Conservation (phyloP, 1,140 invertebrate species). For the Drosophila kohkoa region DNA sequence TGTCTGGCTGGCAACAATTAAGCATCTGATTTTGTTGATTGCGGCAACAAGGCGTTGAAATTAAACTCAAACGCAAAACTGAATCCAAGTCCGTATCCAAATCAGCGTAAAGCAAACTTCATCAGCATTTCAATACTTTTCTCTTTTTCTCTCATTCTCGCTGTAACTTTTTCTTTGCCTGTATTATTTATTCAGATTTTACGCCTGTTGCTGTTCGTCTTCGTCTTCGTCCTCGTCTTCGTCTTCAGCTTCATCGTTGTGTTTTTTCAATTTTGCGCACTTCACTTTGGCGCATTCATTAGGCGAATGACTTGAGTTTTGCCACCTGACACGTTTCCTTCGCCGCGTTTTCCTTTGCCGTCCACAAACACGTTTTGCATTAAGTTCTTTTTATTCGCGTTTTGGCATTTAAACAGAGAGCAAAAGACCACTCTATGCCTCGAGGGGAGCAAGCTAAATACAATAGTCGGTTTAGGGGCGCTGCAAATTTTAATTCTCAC, state of each 20-base stretch:
- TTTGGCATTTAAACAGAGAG: constrained; percentile 30
- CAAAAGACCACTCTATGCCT: background rate
- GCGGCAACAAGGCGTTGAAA: constrained; percentile 54
- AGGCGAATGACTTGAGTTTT: constrained; percentile 73
- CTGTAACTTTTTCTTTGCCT: constrained; percentile 38
- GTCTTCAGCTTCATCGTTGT: constrained; percentile 25
- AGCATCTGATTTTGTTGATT: constrained; percentile 61
- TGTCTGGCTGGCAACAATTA: constrained; percentile 42
- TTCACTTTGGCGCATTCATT: constrained; percentile 76
- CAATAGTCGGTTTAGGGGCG: background rate
- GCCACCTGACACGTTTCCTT: constrained; percentile 54
- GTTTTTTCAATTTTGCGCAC: constrained; percentile 55
- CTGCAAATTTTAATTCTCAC: constrained; percentile 37
- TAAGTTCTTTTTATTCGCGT: constrained; percentile 42
- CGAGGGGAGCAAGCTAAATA: background rate
- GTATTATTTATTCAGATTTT: constrained; percentile 80
- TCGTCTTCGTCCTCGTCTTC: constrained; percentile 11
- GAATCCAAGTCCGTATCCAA: constrained; percentile 47
- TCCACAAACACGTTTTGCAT: constrained; percentile 30
- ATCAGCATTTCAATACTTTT: constrained; percentile 80
- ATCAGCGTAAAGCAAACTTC: constrained; percentile 80
- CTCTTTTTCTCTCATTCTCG: background rate
- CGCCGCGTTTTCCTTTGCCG: background rate
- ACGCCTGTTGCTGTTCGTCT: constrained; percentile 67
- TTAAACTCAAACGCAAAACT: constrained; percentile 36